Evolutionary conservation across 2,797 vertebrate genomes (phyloP).

Genomic region (Scarus forsteni): DNA sequence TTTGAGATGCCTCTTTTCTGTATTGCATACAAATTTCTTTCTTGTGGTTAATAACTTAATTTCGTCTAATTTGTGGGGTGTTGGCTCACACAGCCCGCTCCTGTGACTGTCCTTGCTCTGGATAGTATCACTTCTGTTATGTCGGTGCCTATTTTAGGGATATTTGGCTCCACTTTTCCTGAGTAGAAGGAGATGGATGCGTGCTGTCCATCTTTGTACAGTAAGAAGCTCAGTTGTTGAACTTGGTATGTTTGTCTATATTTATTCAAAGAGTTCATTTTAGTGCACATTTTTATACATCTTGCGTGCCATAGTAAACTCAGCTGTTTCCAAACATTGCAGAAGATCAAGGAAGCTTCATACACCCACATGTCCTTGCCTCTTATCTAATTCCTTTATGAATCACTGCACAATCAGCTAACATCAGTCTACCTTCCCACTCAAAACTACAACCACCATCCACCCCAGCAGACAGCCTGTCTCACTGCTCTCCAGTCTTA

Average conservation of each 20-base stretch:
- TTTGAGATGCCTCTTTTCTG: too few relatives aligned
- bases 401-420: constrained; percentile 36
- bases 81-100: too few relatives aligned
- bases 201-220: too few relatives aligned
- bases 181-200: too few relatives aligned
- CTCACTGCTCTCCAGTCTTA: constrained; percentile 21
- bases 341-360: constrained; percentile 4
- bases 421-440: constrained; percentile 9
- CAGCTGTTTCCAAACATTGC: constrained; percentile 7
- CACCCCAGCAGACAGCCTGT: constrained; percentile 7
- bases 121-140: too few relatives aligned
- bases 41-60: too few relatives aligned
- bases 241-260: not conserved
- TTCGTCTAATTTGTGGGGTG: too few relatives aligned
- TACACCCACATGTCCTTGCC: not conserved
- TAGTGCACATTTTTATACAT: not conserved
- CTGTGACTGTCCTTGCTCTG: too few relatives aligned
- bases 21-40: too few relatives aligned
- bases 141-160: too few relatives aligned
- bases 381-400: constrained; percentile 20
- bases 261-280: not conserved
- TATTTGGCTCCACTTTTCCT: too few relatives aligned
- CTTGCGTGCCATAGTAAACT: constrained; percentile 15
- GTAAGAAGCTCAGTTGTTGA: not conserved
- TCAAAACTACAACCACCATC: constrained; percentile 39